phyloP scores from a whole-genome alignment of 2,888 invertebrate genomes.

The Norana najaformis region DNA sequence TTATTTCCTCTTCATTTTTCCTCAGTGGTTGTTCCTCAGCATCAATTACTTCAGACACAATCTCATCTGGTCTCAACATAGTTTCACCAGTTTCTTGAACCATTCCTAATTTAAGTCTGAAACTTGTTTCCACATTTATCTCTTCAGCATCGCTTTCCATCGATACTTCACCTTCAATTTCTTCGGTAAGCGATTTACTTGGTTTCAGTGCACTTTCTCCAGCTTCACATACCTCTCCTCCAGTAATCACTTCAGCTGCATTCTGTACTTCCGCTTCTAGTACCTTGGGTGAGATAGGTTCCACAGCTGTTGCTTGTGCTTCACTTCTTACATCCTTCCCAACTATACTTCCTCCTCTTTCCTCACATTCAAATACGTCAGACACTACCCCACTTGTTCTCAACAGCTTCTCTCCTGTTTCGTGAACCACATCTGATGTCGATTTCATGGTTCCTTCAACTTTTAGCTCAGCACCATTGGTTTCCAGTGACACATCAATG shows the following conservation, averaged over 20 bases:
- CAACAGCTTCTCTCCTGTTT: not conserved
- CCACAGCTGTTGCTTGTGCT: not conserved
- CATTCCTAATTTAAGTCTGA: not conserved
- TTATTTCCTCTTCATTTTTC: not conserved
- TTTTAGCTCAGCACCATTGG: not conserved
- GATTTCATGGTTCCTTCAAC: not conserved
- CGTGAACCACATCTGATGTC: not conserved
- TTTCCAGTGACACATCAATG: not conserved
- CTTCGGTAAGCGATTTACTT: not conserved
- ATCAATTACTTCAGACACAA: not conserved
- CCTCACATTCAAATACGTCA: not conserved
- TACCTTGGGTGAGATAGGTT: not conserved
- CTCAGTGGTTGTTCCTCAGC: not conserved
- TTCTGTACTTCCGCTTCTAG: not conserved
- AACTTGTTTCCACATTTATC: not conserved
- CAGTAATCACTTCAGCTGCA: not conserved
- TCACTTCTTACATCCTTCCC: not conserved
- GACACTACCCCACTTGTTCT: not conserved
- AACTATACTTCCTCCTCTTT: not conserved
- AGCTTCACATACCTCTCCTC: not conserved
- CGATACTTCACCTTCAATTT: not conserved
- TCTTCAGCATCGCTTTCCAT: not conserved
- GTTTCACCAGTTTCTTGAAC: not conserved
- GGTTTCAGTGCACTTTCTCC: not conserved
- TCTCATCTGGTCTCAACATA: not conserved